phyloP scores from a whole-genome alignment of 2,797 vertebrate genomes.

The Emydoidea blandingii region DNA sequence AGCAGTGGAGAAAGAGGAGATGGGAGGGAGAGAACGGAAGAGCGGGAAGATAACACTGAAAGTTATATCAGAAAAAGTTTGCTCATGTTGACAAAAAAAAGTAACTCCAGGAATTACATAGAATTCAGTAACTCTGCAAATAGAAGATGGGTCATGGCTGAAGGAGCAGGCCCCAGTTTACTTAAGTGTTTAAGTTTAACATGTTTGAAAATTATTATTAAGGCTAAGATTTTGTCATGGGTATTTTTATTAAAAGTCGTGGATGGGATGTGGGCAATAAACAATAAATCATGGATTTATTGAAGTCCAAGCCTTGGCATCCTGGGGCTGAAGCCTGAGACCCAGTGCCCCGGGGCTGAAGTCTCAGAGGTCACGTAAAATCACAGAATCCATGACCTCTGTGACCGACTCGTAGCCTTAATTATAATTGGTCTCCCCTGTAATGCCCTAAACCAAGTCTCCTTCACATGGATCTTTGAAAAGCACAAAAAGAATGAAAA shows the following conservation, averaged over 20 bases:
- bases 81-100: slow-evolving; percentile 52
- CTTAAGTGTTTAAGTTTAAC: slow-evolving; percentile 72
- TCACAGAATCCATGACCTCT: not conserved
- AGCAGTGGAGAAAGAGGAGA: not conserved
- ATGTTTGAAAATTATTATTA: slow-evolving; percentile 75
- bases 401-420: not conserved
- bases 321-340: too few relatives aligned
- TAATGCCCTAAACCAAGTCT: slow-evolving; percentile 67
- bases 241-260: too few relatives aligned
- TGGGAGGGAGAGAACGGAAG: slow-evolving; percentile 5
- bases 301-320: too few relatives aligned
- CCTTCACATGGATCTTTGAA: slow-evolving; percentile 65
- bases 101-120: slow-evolving; percentile 69
- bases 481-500: slow-evolving; percentile 45
- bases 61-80: slow-evolving; percentile 49
- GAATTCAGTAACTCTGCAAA: slow-evolving; percentile 52
- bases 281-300: too few relatives aligned
- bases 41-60: slow-evolving; percentile 30
- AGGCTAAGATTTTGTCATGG: too few relatives aligned
- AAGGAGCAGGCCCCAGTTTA: slow-evolving; percentile 62
- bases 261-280: too few relatives aligned
- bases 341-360: too few relatives aligned
- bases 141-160: slow-evolving; percentile 52
- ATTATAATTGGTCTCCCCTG: slow-evolving; percentile 9
- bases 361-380: not conserved